A percentile compares a stretch with the other conserved stretches of the same genome.
phyloP scores from a whole-genome alignment of 2,888 invertebrate species.

The Tenthredo mesomela region DNA sequence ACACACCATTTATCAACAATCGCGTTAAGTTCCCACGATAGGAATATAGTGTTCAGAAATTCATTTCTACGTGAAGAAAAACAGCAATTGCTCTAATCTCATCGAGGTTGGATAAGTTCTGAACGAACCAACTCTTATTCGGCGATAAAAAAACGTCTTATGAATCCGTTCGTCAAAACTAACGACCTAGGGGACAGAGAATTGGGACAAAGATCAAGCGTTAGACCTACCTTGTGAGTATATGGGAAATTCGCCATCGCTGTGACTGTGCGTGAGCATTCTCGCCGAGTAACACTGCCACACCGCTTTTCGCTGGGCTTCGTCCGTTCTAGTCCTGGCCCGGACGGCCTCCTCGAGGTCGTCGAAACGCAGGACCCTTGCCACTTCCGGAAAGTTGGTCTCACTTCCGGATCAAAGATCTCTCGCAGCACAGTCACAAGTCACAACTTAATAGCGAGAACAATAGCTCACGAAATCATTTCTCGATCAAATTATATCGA shows the following conservation, averaged over 20 bases:
- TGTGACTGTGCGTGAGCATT: constrained; percentile 92
- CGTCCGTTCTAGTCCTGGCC: constrained; percentile 66
- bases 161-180: background rate
- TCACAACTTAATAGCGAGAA: background rate
- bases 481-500: background rate
- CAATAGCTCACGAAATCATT: constrained; percentile 16
- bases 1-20: constrained; percentile 14
- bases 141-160: background rate
- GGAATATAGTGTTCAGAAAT: background rate
- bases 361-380: constrained; percentile 68
- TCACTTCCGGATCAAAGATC: constrained; percentile 3
- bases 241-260: constrained; percentile 92
- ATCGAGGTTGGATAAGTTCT: background rate
- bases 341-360: constrained; percentile 68
- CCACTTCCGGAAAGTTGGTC: constrained; percentile 64
- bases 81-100: background rate
- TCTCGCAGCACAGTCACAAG: background rate
- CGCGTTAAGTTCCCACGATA: background rate
- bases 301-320: constrained; percentile 67
- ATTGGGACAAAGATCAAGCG: background rate
- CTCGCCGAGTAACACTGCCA: constrained; percentile 72
- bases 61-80: background rate
- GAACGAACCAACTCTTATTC: background rate
- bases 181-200: constrained; percentile 4
- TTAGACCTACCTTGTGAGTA: constrained; percentile 86